phyloP scores from a whole-genome alignment of 2,113 vertebrate genomes.

The Psettodes erumei region DNA sequence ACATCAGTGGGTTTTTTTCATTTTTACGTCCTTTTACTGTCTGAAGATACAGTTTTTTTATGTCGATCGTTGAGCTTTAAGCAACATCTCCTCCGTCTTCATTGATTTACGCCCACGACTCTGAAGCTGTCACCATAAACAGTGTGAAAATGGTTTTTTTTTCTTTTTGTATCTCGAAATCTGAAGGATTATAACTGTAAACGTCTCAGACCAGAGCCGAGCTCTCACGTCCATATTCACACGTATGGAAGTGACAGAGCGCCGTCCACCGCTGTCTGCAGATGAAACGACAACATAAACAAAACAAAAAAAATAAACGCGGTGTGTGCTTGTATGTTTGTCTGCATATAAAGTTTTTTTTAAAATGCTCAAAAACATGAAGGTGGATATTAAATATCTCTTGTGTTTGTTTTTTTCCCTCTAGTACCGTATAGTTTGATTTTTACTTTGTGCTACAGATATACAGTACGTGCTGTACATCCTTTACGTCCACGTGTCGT shows the following conservation, averaged over 20 bases:
- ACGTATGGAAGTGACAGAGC: not conserved
- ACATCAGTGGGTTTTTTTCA: too few relatives aligned
- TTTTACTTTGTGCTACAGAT: conserved; percentile 26
- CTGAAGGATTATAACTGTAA: conserved; percentile 33
- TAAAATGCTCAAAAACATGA: conserved; percentile 23
- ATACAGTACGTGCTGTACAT: not conserved
- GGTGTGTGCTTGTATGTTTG: conserved; percentile 33
- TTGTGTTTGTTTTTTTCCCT: not conserved
- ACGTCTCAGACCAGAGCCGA: too few relatives aligned
- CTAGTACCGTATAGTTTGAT: conserved; percentile 54
- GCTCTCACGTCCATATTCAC: conserved; percentile 5
- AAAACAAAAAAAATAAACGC: not conserved
- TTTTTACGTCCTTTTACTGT: too few relatives aligned
- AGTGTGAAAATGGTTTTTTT: not conserved
- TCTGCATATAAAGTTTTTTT: conserved; percentile 25
- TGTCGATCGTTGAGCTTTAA: not conserved
- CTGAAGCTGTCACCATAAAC: not conserved
- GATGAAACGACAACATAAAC: not conserved
- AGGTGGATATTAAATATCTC: conserved; percentile 23
- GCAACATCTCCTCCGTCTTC: not conserved
- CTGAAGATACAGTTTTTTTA: too few relatives aligned
- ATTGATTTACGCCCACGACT: not conserved
- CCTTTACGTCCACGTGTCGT: conserved; percentile 2
- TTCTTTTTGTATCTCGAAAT: not conserved
- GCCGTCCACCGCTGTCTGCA: not conserved